These are phyloP conservation scores for Stenoptilia bipunctidactyla DNA, from an alignment of 2,888 invertebrate genomes.

Conservation along the genomic window DNA sequence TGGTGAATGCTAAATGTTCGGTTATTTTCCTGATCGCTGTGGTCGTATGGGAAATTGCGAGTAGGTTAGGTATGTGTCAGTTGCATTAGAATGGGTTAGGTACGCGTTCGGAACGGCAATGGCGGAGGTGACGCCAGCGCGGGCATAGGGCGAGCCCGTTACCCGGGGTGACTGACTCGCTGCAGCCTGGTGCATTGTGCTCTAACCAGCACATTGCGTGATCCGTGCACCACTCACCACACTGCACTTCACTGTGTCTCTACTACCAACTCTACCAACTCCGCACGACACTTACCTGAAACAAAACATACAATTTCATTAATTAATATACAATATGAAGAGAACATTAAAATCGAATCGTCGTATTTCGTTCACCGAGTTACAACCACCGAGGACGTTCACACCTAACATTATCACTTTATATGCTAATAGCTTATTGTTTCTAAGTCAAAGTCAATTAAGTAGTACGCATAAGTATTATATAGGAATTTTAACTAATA, in stretches of 20 bases:
- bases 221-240: neutral
- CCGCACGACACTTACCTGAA: slow-evolving; percentile 40
- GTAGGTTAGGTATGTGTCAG: slow-evolving; percentile 10
- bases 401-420: slow-evolving; percentile 26
- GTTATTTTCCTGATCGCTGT: slow-evolving; percentile 17
- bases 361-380: too few relatives aligned
- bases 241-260: neutral
- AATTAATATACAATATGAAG: neutral
- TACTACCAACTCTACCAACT: too few relatives aligned
- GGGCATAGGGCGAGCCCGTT: slow-evolving; percentile 66
- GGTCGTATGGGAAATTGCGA: slow-evolving; percentile 15
- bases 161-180: slow-evolving; percentile 67
- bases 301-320: slow-evolving; percentile 22
- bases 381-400: neutral
- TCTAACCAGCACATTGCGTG: slow-evolving; percentile 61
- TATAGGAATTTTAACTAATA: slow-evolving; percentile 37
- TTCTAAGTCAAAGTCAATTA: slow-evolving; percentile 48
- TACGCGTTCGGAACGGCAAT: slow-evolving; percentile 15
- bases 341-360: neutral
- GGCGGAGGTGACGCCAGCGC: slow-evolving; percentile 29
- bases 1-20: slow-evolving; percentile 10
- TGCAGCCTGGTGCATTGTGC: slow-evolving; percentile 70
- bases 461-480: slow-evolving; percentile 29
- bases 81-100: slow-evolving; percentile 35
- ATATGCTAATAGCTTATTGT: slow-evolving; percentile 52